Evolutionary conservation across 2,113 vertebrate genomes (phyloP), one percentile per base, ranked within the genome.

Genomic region (Echinops telfairi): DNA sequence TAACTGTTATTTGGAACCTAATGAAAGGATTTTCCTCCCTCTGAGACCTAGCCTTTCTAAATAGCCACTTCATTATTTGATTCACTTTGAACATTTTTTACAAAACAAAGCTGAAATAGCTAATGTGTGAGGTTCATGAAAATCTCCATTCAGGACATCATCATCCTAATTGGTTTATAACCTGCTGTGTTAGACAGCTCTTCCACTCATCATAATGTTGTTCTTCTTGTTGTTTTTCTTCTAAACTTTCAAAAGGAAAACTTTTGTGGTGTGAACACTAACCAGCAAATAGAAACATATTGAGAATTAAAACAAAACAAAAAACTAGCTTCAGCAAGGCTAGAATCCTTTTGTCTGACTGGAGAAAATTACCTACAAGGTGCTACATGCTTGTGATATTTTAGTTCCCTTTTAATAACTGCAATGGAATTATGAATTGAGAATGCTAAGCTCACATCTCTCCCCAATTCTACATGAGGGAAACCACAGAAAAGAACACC

Each of bases 1-100:
- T 96, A 92, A 91, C 90, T 91, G 62, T 91, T 96, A 92, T 85
- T 93, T 93, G 94, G 81, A 96, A 91, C 68, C 47, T 89, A 97
- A 96, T 95, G 93, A 97, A 96, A 95, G 81, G 81, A 47, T 75
- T 82, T 82, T 82, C 47, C 73, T 80, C 36, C n/a, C 58, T 38
- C n/a, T 40, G 27, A 92, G 79, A 89, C 83, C 29, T 86, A 93
- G 89, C 23, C 53, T 83, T 95, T 38, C 86, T 95, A 96, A 93
- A 96, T 87, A 96, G 83, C 36, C 62, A 89, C 62, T 94, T 96
- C 82, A 96, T 96, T 95, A 95, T 91, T 97, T 70, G 90, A 81
- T 94, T 95, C 84, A 89, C 91, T 97, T 96, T 92, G 94, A 96
- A 95, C 77, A 83, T 92, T 53, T 78, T 76, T 68, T 31, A 31